phyloP scores from a whole-genome alignment of 2,113 vertebrate genomes.

The Larimichthys crocea region DNA sequence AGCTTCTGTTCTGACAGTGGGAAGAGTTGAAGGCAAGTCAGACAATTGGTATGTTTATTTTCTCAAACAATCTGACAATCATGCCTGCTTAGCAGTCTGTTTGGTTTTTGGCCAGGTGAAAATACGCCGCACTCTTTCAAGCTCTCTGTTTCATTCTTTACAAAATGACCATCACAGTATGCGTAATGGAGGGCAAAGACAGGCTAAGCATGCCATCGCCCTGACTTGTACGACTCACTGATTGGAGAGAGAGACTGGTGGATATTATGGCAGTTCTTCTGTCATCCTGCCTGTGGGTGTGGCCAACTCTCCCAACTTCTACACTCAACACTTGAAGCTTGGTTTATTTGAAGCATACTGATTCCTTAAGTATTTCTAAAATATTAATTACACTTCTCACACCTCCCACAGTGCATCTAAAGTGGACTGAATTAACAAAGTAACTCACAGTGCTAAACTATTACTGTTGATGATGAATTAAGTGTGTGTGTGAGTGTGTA shows the following conservation, averaged over 20 bases:
- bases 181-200: background rate
- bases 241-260: background rate
- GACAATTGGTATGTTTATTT: background rate
- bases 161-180: background rate
- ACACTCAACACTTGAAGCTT: background rate
- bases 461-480: too few species aligned
- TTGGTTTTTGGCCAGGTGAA: background rate
- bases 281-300: background rate
- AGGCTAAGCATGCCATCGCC: too few species aligned
- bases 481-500: background rate
- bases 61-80: background rate
- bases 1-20: background rate
- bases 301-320: background rate
- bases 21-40: background rate
- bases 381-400: background rate
- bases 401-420: background rate
- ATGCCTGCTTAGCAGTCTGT: background rate
- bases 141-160: background rate
- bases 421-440: background rate
- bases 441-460: background rate
- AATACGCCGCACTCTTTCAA: background rate
- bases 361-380: background rate
- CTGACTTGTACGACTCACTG: background rate
- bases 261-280: background rate
- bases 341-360: background rate